Base-by-base conservation (phyloP, 1,140 invertebrate species). In the Calycopis cecrops region DNA sequence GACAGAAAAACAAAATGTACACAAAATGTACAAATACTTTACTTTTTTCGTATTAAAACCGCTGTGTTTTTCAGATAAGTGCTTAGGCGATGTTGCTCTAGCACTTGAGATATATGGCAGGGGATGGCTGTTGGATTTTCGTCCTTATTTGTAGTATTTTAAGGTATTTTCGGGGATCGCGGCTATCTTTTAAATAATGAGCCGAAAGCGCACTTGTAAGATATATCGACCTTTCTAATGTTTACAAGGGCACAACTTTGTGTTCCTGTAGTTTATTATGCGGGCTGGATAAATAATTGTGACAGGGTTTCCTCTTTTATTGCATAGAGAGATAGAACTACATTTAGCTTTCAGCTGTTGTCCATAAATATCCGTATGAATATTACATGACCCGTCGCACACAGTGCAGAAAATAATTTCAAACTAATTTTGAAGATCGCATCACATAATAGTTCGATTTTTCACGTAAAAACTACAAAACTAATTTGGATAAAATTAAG, bases 41-140 rank as follows among this genome's bases (percentile, higher is more conserved):
- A 28, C 21, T 65, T 65, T 56, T 57, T 52, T 62, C 55, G 55
- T 62, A 67, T 67, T 59, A 65, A 63, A 67, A 67, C 62, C 57
- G 55, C 65, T 64, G 57, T 67, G 62, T 65, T 67, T 60, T 56
- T 60, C 37, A 63, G 59, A 61, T 62, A 62, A 59, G 62, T 58
- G 61, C 61, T 63, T 56, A 59, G 61, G 53, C 61, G 58, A 60
- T 63, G 57, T 60, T 63, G 57, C 62, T 55, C 50, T 55, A 57
- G 42, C 37, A 50, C 55, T 52, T 54, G 48, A 53, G 55, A 37
- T 34, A 54, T 54, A 21, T 17, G 11, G 17, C 9, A 47, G 3
- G 28, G 21, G 34, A 33, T 34, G 4, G 11, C 44, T 47, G 14
- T 47, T 18, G n/a, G 14, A 54, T 35, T 17, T 34, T 47, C 12